A percentile compares a stretch with the other conserved stretches of the same genome.
Evolutionary conservation across 1,140 invertebrate genomes (phyloP).

Genomic region (Apis laboriosa): DNA sequence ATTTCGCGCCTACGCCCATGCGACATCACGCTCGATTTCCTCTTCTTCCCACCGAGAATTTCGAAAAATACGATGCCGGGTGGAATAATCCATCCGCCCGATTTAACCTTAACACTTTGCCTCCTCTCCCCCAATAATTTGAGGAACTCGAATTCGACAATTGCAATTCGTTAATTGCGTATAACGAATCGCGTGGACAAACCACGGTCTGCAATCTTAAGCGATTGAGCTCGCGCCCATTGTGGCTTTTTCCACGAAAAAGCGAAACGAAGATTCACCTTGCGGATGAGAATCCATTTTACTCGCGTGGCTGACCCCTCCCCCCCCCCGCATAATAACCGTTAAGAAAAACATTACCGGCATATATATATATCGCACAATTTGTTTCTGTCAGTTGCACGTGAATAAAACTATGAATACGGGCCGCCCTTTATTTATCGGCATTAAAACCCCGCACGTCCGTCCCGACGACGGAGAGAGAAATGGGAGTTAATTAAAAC

Average conservation of each 20-base stretch:
- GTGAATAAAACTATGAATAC: conserved; percentile 24
- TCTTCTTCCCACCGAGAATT: no score
- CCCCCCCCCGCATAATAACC: conserved; percentile 51
- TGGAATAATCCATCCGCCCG: no score
- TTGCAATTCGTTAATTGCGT: no score
- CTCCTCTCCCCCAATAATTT: no score
- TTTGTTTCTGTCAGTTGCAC: conserved; percentile 35
- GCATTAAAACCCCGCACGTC: background rate
- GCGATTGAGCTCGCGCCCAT: conserved; percentile 68
- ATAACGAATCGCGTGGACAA: conserved; percentile 48
- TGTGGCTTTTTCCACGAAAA: conserved; percentile 56
- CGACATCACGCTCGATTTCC: conserved; percentile 54
- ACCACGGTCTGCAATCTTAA: conserved; percentile 65
- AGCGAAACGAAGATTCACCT: conserved; percentile 56
- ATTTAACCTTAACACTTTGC: no score
- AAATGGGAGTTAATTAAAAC: conserved; percentile 41
- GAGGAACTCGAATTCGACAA: no score
- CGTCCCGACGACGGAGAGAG: background rate
- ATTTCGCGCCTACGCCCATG: conserved; percentile 68
- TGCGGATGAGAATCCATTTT: conserved; percentile 55
- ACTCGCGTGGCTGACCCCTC: background rate
- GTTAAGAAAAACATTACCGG: conserved; percentile 55
- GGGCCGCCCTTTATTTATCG: background rate
- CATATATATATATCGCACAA: conserved; percentile 26
- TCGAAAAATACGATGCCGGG: no score